A percentile compares a stretch with the other conserved stretches of the same genome.
Conservation (phyloP, 1,140 invertebrate genomes). For the Seison nebaliae region DNA sequence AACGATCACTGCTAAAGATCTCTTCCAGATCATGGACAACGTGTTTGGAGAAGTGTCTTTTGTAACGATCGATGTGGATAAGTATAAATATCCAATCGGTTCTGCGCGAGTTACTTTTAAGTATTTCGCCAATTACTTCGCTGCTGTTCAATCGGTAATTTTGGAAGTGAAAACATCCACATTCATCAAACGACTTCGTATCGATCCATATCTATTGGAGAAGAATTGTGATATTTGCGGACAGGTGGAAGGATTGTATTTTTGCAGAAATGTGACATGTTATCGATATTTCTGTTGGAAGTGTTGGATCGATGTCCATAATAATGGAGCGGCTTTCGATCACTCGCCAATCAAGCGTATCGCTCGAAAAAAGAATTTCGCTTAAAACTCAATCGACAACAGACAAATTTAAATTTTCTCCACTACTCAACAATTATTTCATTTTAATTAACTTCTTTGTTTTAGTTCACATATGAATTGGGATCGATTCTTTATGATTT, state of each 20-base stretch:
- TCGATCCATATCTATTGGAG: slow-evolving; percentile 86
- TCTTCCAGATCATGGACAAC: slow-evolving; percentile 76
- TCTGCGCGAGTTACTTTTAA: slow-evolving; percentile 80
- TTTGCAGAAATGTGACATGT: slow-evolving; percentile 58
- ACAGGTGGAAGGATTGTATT: slow-evolving; percentile 69
- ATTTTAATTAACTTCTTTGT: too few species aligned
- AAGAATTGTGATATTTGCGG: slow-evolving; percentile 60
- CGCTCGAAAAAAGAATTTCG: too few species aligned
- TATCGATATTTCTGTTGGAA: slow-evolving; percentile 69
- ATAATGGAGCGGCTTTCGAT: too few species aligned
- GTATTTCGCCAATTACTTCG: slow-evolving; percentile 60
- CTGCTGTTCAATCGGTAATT: slow-evolving; percentile 66
- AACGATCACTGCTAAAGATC: slow-evolving; percentile 63
- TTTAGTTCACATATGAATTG: too few species aligned
- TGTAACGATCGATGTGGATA: slow-evolving; percentile 84
- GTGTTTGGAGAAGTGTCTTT: slow-evolving; percentile 71
- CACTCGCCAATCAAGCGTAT: too few species aligned
- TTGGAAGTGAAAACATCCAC: slow-evolving; percentile 3
- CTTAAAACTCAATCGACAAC: too few species aligned
- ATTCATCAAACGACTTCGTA: slow-evolving; percentile 43
- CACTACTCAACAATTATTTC: too few species aligned
- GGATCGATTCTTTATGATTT: too few species aligned
- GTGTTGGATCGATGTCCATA: too few species aligned
- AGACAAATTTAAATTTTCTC: too few species aligned
- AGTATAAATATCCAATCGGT: slow-evolving; percentile 83